Evolutionary conservation across 2,113 vertebrate species (phyloP), one percentile per base, ranked within the genome.

Genomic region (Nycticorax nycticorax): DNA sequence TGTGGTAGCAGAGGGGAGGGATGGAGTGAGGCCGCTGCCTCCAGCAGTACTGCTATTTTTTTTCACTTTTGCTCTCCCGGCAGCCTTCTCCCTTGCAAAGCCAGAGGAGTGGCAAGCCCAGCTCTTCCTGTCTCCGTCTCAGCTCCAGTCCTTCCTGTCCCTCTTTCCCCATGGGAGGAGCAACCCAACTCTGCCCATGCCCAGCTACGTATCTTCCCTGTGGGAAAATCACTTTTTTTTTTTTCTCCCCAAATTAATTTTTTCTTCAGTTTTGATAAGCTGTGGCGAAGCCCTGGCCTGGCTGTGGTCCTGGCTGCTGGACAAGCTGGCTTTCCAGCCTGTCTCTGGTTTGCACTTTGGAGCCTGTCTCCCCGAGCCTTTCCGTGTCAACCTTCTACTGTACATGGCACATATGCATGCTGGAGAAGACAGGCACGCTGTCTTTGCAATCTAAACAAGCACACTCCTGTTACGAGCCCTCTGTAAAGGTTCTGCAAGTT

Each of bases 1-100:
- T 0, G 3, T 4, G 7, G 56, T 39, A 37, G 4, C 6, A 1
- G 27, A 57, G 45, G 30, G 37, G 27, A 53, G 47, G 16, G 14
- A 33, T 39, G 53, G 60, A 52, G 37, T 45, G 37, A 68, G 45
- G 23, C 37, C 0, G 3, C 43, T 83, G 35, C 50, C 35, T 66
- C n/a, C 59, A 50, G 67, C 41, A 30, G 20, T 20, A 26, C 39
- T 41, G 39, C 39, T 41, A 41, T 41, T 41, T 41, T 41, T 41
- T 41, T 41, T 41, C 39, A 13, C 39, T 41, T 43, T 39, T 71
- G 26, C 32, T 85, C 12, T 57, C 26, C 27, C 1, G 1, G 23
- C 33, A 43, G 43, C 50, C 18, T 37, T 37, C 32, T 57, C 14
- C 50, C 33, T 66, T 28, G 59, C 10, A 45, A 66, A 45, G 33